Evolutionary conservation across 2,797 vertebrate species (phyloP).

Genomic region (Fistularia commersonii): DNA sequence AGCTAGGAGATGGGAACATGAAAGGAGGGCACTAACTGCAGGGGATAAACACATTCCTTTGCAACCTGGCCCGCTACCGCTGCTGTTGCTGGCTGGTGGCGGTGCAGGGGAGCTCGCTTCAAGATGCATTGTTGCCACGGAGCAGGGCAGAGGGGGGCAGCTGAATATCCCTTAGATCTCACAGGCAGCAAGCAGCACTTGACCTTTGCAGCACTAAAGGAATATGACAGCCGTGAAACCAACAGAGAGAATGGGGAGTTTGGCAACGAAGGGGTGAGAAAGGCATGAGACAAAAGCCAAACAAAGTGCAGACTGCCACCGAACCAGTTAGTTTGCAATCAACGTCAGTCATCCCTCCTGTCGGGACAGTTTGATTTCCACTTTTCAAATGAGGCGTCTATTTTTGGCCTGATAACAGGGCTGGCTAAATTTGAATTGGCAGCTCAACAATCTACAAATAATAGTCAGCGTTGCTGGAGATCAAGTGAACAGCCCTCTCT

Average conservation of each 20-base stretch:
- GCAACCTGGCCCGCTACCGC: conserved; percentile 51
- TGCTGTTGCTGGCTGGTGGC: conserved; percentile 47
- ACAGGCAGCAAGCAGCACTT: conserved; percentile 77
- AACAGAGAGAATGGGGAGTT: conserved; percentile 57
- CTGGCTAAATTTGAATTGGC: conserved; percentile 79
- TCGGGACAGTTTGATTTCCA: conserved; percentile 84
- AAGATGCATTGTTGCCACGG: conserved; percentile 58
- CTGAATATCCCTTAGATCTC: conserved; percentile 75
- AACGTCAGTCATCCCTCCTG: conserved; percentile 78
- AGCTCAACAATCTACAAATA: conserved; percentile 79
- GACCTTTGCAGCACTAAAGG: conserved; percentile 82
- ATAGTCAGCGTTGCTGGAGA: conserved; percentile 73
- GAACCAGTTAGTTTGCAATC: conserved; percentile 84
- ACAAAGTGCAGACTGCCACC: conserved; percentile 80
- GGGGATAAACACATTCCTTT: conserved; percentile 71
- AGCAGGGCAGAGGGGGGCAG: conserved; percentile 20
- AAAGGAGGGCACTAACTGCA: conserved; percentile 61
- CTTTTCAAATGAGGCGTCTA: conserved; percentile 83
- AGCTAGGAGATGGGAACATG: conserved; percentile 53
- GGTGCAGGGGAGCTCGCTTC: conserved; percentile 56
- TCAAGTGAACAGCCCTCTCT: conserved; percentile 76
- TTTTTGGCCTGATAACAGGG: conserved; percentile 80
- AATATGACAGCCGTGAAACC: conserved; percentile 83
- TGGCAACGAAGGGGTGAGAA: conserved; percentile 32
- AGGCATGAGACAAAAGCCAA: conserved; percentile 77